phyloP scores from a whole-genome alignment of 2,888 invertebrate species.

The Drosophila neotestacea region DNA sequence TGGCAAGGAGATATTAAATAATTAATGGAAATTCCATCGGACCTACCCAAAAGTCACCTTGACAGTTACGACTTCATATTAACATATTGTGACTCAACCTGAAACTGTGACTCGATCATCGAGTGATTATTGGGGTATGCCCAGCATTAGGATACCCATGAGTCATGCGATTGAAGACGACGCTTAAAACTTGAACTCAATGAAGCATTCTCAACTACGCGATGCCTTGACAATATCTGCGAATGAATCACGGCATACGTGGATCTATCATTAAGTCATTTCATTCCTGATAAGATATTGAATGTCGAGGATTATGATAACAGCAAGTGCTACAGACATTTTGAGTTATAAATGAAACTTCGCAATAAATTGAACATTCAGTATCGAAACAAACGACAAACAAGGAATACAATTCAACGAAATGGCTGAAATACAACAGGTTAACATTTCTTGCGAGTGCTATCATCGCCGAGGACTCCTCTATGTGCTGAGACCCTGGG shows the following conservation, averaged over 20 bases:
- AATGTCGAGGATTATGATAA: constrained; percentile 15
- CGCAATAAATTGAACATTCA: constrained; percentile 10
- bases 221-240: constrained; percentile 7
- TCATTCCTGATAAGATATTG: constrained; percentile 52
- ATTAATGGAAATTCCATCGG: background rate
- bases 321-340: constrained; percentile 16
- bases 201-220: background rate
- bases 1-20: background rate
- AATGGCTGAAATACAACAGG: constrained; percentile 59
- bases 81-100: constrained; percentile 18
- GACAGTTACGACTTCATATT: background rate
- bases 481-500: constrained; percentile 51
- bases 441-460: constrained; percentile 69
- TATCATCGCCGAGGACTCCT: constrained; percentile 63
- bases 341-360: constrained; percentile 41
- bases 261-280: constrained; percentile 41
- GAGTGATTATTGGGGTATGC: background rate
- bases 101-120: background rate
- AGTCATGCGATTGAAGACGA: constrained; percentile 22
- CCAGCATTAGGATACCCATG: constrained; percentile 22
- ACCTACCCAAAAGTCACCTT: background rate
- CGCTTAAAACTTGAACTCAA: background rate
- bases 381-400: constrained; percentile 34
- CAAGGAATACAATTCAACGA: constrained; percentile 11
- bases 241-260: constrained; percentile 42